Evolutionary conservation across 1,140 invertebrate species (phyloP).

Genomic region (Lepidurus packardi): DNA sequence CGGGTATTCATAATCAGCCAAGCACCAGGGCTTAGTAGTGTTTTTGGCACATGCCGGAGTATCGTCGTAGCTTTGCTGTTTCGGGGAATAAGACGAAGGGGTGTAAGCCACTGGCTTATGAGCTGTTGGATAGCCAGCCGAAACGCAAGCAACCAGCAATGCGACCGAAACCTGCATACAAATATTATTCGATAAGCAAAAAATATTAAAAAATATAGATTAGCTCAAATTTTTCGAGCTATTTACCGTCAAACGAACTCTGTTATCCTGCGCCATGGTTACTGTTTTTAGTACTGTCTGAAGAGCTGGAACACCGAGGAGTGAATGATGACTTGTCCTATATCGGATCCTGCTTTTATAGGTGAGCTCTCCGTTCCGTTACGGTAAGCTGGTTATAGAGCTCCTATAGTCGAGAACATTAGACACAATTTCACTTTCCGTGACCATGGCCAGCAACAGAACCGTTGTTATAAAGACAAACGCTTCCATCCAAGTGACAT

Average conservation of each 20-base stretch:
- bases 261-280: not conserved
- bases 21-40: conserved; percentile 40
- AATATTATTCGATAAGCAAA: not conserved
- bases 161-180: not conserved
- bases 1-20: conserved; percentile 40
- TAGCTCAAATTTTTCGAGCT: not conserved
- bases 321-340: not conserved
- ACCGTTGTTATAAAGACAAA: not conserved
- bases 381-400: not conserved
- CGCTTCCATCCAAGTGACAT: not conserved
- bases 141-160: not conserved
- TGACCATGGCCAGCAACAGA: not conserved
- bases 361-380: not conserved
- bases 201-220: not conserved
- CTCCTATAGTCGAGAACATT: not conserved
- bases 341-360: not conserved
- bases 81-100: not conserved
- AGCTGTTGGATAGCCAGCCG: not conserved
- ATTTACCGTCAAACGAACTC: not conserved
- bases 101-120: not conserved
- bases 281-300: not conserved
- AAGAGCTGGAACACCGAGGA: not conserved
- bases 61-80: conserved; percentile 25
- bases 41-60: conserved; percentile 39
- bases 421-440: conserved; percentile 7